Conservation (phyloP, 64 coral and sea anemone species). For the Actinia tenebrosa region DNA sequence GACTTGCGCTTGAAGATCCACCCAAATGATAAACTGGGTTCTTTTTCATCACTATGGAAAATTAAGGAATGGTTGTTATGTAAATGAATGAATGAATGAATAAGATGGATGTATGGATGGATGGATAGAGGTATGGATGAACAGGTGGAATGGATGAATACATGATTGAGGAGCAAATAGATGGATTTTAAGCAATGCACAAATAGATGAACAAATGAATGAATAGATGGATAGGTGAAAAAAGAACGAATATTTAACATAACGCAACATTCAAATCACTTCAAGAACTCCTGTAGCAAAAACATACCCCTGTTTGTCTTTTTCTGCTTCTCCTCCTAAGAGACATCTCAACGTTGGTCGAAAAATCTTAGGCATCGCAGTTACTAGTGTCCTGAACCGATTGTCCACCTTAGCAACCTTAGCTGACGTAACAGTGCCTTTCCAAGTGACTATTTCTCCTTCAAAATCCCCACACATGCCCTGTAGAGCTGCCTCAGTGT, state of each 20-base stretch:
- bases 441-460: conserved; percentile 56
- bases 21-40: not conserved
- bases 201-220: too few relatives aligned
- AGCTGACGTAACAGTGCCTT: conserved; percentile 59
- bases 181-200: not conserved
- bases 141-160: not conserved
- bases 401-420: conserved; percentile 60
- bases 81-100: too few relatives aligned
- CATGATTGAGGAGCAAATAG: too few relatives aligned
- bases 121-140: too few relatives aligned
- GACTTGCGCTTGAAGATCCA: conserved; percentile 35
- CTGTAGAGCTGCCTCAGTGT: conserved; percentile 52
- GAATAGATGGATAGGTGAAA: too few relatives aligned
- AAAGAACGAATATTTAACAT: too few relatives aligned
- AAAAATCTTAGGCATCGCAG: conserved; percentile 53
- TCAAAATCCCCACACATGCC: conserved; percentile 46
- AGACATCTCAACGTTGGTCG: conserved; percentile 62
- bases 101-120: too few relatives aligned
- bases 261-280: not conserved
- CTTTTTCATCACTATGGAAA: not conserved
- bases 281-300: not conserved
- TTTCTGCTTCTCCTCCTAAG: conserved; percentile 55
- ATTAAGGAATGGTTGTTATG: too few relatives aligned
- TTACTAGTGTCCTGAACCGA: conserved; percentile 54
- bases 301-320: conserved; percentile 28